Percentiles rank a stretch among this genome's conserved stretches.
Evolutionary conservation across 2,888 invertebrate genomes (phyloP).

Genomic region (Ommatoiulus sabulosus): DNA sequence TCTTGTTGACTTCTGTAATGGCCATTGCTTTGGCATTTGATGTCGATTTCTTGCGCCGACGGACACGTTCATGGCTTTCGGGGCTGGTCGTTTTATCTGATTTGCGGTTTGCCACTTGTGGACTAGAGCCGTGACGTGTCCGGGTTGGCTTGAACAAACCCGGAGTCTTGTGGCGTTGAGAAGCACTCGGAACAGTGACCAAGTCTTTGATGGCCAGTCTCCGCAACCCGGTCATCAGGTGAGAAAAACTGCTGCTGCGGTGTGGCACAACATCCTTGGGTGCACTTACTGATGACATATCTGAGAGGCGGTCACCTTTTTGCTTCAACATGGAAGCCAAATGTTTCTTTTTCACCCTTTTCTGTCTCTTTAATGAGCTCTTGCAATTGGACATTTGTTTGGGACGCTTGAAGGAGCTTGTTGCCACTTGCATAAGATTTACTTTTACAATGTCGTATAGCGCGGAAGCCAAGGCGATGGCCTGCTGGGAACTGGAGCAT

Average conservation of each 20-base stretch:
- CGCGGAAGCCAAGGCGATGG: constrained; percentile 90
- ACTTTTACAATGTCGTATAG: constrained; percentile 82
- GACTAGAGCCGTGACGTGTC: neutral
- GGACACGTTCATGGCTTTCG: neutral
- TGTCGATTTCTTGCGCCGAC: neutral
- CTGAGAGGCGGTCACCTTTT: neutral
- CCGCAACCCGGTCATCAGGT: neutral
- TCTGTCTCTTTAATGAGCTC: neutral
- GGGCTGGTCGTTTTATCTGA: neutral
- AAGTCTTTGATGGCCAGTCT: constrained; percentile 38
- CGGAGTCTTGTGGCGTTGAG: neutral
- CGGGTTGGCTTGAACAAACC: too few species aligned
- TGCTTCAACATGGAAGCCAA: neutral
- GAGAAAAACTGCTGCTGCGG: constrained; percentile 53
- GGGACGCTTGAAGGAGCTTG: neutral
- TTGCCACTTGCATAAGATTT: constrained; percentile 11
- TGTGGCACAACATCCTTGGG: neutral
- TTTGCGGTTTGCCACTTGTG: neutral
- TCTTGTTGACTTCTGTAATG: neutral
- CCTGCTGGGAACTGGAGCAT: constrained; percentile 89
- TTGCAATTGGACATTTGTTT: neutral
- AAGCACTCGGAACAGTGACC: neutral
- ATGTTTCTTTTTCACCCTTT: neutral
- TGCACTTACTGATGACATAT: neutral
- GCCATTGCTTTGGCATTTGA: neutral